Evolutionary conservation across 2,113 vertebrate species (phyloP).

Genomic region (Guaruba guarouba): DNA sequence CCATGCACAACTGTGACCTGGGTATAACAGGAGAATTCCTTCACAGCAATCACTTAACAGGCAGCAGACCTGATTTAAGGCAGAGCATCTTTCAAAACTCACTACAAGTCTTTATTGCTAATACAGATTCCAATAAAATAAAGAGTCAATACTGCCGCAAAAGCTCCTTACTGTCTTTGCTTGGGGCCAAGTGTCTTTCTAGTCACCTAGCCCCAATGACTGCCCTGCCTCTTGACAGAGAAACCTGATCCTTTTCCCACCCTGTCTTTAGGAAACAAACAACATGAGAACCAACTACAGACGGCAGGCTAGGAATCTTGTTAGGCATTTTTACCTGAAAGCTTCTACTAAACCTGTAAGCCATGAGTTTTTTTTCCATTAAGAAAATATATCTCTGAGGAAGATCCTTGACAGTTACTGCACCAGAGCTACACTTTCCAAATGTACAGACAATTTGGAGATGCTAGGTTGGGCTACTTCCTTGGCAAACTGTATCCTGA

Average conservation of each 20-base stretch:
- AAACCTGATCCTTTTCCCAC: background rate
- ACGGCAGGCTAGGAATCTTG: background rate
- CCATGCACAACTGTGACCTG: background rate
- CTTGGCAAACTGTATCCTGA: background rate
- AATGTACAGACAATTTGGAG: background rate
- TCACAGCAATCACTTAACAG: background rate
- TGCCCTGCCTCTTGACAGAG: background rate
- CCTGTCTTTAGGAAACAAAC: background rate
- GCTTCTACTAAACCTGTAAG: background rate
- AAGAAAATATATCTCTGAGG: background rate
- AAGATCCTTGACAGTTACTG: background rate
- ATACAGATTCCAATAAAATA: background rate
- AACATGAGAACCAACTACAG: background rate
- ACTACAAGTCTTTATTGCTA: background rate
- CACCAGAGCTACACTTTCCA: background rate
- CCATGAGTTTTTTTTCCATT: background rate
- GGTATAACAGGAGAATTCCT: background rate
- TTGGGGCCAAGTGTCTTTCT: background rate
- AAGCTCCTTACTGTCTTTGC: background rate
- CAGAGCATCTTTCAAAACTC: background rate
- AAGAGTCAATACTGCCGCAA: background rate
- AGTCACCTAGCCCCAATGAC: rapidly evolving
- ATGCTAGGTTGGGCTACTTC: background rate
- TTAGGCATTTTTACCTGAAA: background rate
- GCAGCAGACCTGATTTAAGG: background rate